phyloP scores from a whole-genome alignment of 2,888 invertebrate genomes.

The Acholoe squamosa region DNA sequence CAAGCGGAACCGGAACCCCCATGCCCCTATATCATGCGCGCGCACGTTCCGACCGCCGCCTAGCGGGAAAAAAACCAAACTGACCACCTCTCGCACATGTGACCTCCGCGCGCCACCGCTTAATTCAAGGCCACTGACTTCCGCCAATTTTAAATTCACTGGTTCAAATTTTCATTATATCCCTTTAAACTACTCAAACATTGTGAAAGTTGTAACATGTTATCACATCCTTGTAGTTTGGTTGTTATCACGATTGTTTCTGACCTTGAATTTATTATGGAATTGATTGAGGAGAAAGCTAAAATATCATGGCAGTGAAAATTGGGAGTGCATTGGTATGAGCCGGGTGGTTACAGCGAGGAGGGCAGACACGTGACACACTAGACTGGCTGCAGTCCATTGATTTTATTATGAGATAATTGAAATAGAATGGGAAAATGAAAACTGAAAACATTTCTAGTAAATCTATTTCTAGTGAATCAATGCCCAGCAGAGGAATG shows the following conservation, averaged over 20 bases:
- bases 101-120: constrained; percentile 16
- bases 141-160: neutral
- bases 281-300: neutral
- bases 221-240: too few species aligned
- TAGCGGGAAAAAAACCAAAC: neutral
- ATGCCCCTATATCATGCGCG: neutral
- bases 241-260: too few species aligned
- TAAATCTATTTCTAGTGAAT: too few species aligned
- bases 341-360: neutral
- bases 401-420: too few species aligned
- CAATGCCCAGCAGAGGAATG: too few species aligned
- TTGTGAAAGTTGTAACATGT: too few species aligned
- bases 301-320: neutral
- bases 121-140: neutral
- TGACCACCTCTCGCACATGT: constrained; percentile 18
- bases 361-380: neutral
- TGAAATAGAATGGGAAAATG: too few species aligned
- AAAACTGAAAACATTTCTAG: too few species aligned
- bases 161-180: neutral
- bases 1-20: constrained; percentile 25
- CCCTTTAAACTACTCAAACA: too few species aligned
- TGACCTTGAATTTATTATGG: neutral
- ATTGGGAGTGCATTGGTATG: neutral
- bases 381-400: too few species aligned
- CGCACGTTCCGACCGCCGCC: constrained; percentile 6